Base-by-base conservation (phyloP, 2,888 invertebrate species). In the Drosophila gaucha region DNA sequence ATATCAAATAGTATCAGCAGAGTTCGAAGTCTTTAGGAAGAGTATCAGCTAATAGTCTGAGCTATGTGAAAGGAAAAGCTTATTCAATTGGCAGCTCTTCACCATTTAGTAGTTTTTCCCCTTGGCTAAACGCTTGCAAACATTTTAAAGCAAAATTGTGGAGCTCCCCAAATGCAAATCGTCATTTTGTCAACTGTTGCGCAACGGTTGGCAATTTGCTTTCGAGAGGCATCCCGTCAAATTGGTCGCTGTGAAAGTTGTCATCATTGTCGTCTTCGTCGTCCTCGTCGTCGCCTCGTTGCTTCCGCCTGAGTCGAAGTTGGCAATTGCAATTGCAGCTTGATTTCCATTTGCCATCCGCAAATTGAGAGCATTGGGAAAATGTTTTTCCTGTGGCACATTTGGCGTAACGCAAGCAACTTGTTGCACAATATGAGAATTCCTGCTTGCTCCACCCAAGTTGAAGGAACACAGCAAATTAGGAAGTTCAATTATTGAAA, bases 321-420 rank as follows among this genome's bases (percentile, higher is more conserved):
- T 62, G 47, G 57, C 63, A 50, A 41, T 58, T 74, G 78, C 69
- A 63, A 63, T 78, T 85, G 74, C 66, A 78, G 78, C 74, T 78
- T 78, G 78, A 85, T 78, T 78, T 80, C 69, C 79, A 78, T 85
- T 78, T 74, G 65, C 69, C 54, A 55, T 66, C 56, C 66, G 24
- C 59, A 39, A 59, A 72, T 52, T 51, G 78, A 41, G 74, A 46
- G 59, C 62, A 46, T 63, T 69, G 78, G 44, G 55, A 43, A 70
- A 76, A 70, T 84, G 78, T 68, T 73, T 64, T 76, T 63, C 44
- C 73, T 76, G 55, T 62, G 47, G 44, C 64, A 43, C 44, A 47
- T 62, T 58, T 46, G 41, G 52, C 41, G 10, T 38, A n/a, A 33
- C n/a, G 38, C 10, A 44, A 16, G 60, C 67, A 79, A 77, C 77